Evolutionary conservation across 2,888 invertebrate genomes (phyloP).

Genomic region (Steinernema hermaphroditum): DNA sequence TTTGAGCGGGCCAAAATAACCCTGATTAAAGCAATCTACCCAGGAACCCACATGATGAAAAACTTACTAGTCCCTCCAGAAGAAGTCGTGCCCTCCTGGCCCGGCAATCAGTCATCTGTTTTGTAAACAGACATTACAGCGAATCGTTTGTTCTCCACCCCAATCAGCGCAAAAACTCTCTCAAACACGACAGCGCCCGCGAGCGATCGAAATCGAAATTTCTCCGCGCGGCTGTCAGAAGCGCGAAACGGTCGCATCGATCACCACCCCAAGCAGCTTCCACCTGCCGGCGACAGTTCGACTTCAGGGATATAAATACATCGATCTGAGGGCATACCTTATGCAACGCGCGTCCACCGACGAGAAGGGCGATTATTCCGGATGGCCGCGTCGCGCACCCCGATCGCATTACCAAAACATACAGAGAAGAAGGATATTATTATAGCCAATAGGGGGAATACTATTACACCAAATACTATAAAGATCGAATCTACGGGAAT

Average conservation of each 20-base stretch:
- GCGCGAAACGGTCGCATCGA: neutral
- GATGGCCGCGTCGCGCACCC: neutral
- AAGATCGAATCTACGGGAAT: neutral
- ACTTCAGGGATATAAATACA: neutral
- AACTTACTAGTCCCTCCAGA: too few relatives aligned
- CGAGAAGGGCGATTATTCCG: constrained; percentile 26
- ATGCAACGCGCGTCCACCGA: constrained; percentile 8
- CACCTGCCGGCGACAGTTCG: neutral
- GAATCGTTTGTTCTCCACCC: neutral
- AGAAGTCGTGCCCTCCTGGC: too few relatives aligned
- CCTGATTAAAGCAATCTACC: too few relatives aligned
- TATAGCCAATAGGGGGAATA: neutral
- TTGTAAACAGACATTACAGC: neutral
- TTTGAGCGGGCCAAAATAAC: too few relatives aligned
- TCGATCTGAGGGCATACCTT: neutral
- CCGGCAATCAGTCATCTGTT: neutral
- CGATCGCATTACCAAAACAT: constrained; percentile 30
- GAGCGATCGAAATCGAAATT: neutral
- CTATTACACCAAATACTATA: neutral
- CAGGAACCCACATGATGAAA: too few relatives aligned
- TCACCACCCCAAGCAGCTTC: neutral
- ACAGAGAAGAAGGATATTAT: constrained; percentile 19
- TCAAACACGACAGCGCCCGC: neutral
- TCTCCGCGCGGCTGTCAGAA: neutral
- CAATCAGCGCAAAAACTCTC: neutral